Base-by-base conservation (phyloP, 2,113 vertebrate genomes). In the Orientallactaga bullata region DNA sequence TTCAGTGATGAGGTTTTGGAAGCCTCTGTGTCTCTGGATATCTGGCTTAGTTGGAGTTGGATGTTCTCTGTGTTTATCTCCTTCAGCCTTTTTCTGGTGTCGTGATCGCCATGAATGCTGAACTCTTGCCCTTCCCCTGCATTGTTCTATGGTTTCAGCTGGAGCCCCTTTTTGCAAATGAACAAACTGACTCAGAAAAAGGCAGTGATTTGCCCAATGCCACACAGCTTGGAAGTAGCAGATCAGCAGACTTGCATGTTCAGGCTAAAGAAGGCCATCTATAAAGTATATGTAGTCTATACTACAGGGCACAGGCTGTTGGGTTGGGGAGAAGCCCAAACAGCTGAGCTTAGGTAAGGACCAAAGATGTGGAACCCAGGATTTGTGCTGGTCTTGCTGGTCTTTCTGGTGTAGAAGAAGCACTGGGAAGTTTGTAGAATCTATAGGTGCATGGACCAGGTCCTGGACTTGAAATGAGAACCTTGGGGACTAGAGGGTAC, bases 111-210 rank as follows among this genome's bases (percentile, higher is more conserved):
- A n/a, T n/a, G n/a, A n/a, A n/a, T n/a, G n/a, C n/a, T n/a, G n/a
- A n/a, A n/a, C n/a, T n/a, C n/a, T n/a, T n/a, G n/a, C n/a, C n/a
- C n/a, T n/a, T n/a, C n/a, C n/a, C n/a, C n/a, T n/a, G n/a, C n/a
- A n/a, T n/a, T n/a, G n/a, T n/a, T n/a, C n/a, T n/a, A n/a, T n/a
- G n/a, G n/a, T n/a, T n/a, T n/a, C n/a, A n/a, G n/a, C n/a, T n/a
- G n/a, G n/a, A n/a, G n/a, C n/a, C n/a, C 66, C 55, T 55, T 81
- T 90, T 15, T 58, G 69, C 47, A 55, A 76, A 71, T 23, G 39
- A 78, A 81, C 51, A 82, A 61, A 78, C 37, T 30, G 79, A 37
- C n/a, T 90, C 86, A 69, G 81, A 82, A 76, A 90, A 63, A 77
- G 30, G 23, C 61, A 89, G 24, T 4, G 28, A 77, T 63, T 58